These are phyloP conservation scores for Micronycteris hirsuta DNA, from an alignment of 2,113 vertebrate genomes.

Conservation along the genomic window DNA sequence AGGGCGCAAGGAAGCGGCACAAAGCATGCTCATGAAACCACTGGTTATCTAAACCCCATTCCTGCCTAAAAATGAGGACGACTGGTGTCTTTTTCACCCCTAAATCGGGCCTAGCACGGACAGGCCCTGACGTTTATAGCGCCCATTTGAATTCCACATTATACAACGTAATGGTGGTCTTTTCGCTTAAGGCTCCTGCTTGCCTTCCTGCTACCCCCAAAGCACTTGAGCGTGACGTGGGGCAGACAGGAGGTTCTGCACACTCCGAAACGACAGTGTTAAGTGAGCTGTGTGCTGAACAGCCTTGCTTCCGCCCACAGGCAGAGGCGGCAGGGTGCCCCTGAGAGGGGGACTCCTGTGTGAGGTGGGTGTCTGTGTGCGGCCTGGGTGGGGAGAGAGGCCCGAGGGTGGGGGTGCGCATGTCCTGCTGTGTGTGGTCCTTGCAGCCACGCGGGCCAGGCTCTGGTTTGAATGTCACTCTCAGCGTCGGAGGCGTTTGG, in stretches of 20 bases:
- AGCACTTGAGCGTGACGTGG: background rate
- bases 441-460: background rate
- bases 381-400: background rate
- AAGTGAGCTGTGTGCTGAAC: background rate
- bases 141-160: background rate
- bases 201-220: background rate
- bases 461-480: constrained; percentile 41
- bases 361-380: constrained; percentile 55
- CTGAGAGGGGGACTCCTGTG: background rate
- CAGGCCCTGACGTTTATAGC: background rate
- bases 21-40: background rate
- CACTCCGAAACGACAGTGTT: background rate
- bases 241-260: background rate
- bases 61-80: background rate
- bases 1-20: background rate
- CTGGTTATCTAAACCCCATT: background rate
- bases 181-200: background rate
- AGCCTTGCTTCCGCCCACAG: background rate
- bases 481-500: background rate
- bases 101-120: background rate
- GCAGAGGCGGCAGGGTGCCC: background rate
- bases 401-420: background rate
- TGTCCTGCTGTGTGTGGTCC: constrained; percentile 58
- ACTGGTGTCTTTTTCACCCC: background rate
- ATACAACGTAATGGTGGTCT: background rate